These are phyloP conservation scores for Drosophila yooni DNA, from an alignment of 2,888 invertebrate species.

Conservation along the genomic window DNA sequence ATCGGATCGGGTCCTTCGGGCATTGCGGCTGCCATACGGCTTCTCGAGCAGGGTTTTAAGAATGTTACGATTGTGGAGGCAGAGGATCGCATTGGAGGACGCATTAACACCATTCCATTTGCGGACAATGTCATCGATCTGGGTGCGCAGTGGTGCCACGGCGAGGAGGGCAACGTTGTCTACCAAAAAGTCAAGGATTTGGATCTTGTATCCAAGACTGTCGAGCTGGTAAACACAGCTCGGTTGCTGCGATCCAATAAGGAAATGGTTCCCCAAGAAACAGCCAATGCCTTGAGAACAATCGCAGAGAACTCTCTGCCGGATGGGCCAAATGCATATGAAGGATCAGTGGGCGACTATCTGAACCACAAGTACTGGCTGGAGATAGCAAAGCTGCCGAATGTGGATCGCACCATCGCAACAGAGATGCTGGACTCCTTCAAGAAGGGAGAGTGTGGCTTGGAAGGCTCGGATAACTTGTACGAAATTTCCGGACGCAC, in stretches of 20 bases:
- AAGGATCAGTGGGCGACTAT: constrained; percentile 81
- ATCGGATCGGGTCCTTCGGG: constrained; percentile 84
- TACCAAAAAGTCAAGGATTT: constrained; percentile 86
- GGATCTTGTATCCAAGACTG: constrained; percentile 72
- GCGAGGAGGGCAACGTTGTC: constrained; percentile 88
- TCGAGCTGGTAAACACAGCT: constrained; percentile 52
- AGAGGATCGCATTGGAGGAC: constrained; percentile 88
- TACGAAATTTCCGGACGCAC: constrained; percentile 88
- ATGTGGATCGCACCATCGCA: constrained; percentile 83
- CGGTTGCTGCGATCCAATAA: constrained; percentile 82
- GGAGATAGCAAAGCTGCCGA: constrained; percentile 54
- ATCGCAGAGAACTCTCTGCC: constrained; percentile 17
- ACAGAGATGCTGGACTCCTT: constrained; percentile 87
- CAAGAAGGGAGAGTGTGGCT: constrained; percentile 84
- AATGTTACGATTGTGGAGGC: constrained; percentile 88
- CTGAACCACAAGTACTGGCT: constrained; percentile 74
- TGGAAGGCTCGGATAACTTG: constrained; percentile 88
- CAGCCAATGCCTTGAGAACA: constrained; percentile 53
- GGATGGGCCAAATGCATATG: constrained; percentile 30
- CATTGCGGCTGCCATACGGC: constrained; percentile 83
- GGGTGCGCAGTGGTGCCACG: constrained; percentile 91
- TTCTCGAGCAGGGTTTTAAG: constrained; percentile 84
- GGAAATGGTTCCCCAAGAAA: constrained; percentile 79
- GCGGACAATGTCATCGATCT: constrained; percentile 88
- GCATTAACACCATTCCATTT: constrained; percentile 86